These are phyloP conservation scores for Magallana angulata DNA, from an alignment of 1,140 invertebrate species.

Conservation along the genomic window DNA sequence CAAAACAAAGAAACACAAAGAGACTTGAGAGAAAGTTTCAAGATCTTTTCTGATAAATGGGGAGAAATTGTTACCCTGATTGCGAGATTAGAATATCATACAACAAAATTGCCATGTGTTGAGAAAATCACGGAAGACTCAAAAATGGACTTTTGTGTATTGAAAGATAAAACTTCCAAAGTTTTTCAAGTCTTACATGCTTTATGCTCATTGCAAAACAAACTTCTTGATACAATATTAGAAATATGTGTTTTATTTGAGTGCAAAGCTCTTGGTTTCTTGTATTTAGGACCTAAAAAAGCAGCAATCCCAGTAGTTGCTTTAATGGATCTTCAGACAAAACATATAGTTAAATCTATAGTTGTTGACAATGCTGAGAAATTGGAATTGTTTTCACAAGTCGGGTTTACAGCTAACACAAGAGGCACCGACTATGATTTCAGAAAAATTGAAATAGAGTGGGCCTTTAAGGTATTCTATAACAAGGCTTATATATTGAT, in stretches of 20 bases:
- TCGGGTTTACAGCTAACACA: background rate
- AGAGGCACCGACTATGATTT: constrained; percentile 33
- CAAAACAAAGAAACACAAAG: constrained; percentile 11
- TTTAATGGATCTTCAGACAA: background rate
- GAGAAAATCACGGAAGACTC: background rate
- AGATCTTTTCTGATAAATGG: constrained; percentile 53
- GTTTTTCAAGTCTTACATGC: too few species aligned
- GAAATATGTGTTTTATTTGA: background rate
- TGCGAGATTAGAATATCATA: too few species aligned
- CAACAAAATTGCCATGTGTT: too few species aligned
- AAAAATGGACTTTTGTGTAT: background rate
- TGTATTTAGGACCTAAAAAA: background rate
- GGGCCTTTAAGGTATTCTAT: constrained; percentile 14
- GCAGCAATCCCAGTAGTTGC: background rate
- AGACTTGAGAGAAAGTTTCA: constrained; percentile 45
- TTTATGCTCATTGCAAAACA: too few species aligned
- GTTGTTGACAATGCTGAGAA: constrained; percentile 38
- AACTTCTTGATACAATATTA: too few species aligned
- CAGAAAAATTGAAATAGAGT: constrained; percentile 45
- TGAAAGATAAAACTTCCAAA: background rate
- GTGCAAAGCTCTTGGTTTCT: background rate
- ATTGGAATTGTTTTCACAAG: constrained; percentile 40
- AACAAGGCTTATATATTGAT: constrained; percentile 32
- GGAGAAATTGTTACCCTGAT: constrained; percentile 39
- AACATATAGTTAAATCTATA: background rate